phyloP scores from a whole-genome alignment of 2,797 vertebrate genomes.

The Setipinna tenuifilis region DNA sequence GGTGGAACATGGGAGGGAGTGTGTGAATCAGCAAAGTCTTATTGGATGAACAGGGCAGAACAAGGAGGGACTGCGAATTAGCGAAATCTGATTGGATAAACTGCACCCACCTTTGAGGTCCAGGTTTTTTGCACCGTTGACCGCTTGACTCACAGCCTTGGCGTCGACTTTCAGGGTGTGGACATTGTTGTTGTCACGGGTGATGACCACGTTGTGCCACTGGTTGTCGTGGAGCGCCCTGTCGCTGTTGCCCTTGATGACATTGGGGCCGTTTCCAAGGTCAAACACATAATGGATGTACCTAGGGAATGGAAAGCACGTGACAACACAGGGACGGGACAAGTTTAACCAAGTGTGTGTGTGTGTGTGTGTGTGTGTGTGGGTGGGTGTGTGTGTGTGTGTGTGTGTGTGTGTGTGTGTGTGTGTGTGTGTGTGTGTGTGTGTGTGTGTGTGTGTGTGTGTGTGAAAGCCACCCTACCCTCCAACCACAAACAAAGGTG shows the following conservation, averaged over 20 bases:
- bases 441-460: not conserved
- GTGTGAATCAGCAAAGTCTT: no score
- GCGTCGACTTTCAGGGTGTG: slow-evolving; percentile 95
- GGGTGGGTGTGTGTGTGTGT: no score
- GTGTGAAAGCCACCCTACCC: no score
- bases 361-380: no score
- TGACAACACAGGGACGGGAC: slow-evolving; percentile 14
- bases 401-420: no score
- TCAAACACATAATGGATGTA: slow-evolving; percentile 96
- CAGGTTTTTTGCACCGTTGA: slow-evolving; percentile 98
- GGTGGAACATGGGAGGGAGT: no score
- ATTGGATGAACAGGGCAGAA: no score
- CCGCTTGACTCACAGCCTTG: slow-evolving; percentile 89
- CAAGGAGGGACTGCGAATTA: not conserved
- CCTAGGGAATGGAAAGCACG: slow-evolving; percentile 57
- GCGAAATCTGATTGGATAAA: not conserved
- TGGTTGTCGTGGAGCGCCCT: slow-evolving; percentile 96
- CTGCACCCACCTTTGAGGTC: slow-evolving; percentile 82
- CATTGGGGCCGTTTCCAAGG: slow-evolving; percentile 94
- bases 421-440: not conserved
- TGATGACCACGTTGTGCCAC: slow-evolving; percentile 98
- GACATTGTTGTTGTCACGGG: slow-evolving; percentile 95
- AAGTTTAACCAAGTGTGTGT: not conserved
- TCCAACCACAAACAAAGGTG: no score
- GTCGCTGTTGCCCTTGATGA: slow-evolving; percentile 96